Evolutionary conservation across 2,888 invertebrate species (phyloP), one percentile per base, ranked within the genome.

Genomic region (Dusona sp.): DNA sequence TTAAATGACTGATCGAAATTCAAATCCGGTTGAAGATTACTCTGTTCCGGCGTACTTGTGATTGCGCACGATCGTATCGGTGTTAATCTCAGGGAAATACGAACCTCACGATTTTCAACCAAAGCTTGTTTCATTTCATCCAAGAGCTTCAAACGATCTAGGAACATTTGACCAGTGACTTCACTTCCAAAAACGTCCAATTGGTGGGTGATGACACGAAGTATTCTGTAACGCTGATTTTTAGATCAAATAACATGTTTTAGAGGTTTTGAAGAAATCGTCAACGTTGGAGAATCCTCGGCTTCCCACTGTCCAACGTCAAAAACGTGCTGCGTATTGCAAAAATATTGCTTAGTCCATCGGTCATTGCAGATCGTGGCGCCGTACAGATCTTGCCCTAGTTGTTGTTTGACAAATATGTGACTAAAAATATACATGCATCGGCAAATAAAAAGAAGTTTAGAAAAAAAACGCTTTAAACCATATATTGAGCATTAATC

Each of bases 301-400:
- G 33, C n/a, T 13, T 36, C 65, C 36, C 8, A 19, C 36, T 36
- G 19, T 65, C 36, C 19, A 36, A n/a, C 65, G 19, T 65, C 19
- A 13, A 65, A 65, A 36, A 65, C 64, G 2, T 36, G 65, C 36
- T 65, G 65, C 2, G n/a, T n/a, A 4, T 65, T 3, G 7, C 16
- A n/a, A n/a, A n/a, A n/a, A 45, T 68, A 68, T 68, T 42, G n/a
- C 22, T 42, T n/a, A 1, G 68, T 68, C 38, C 68, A 68, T 7
- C 68, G 38, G 25, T 42, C 6, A n/a, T 36, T 68, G 38, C 68
- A 68, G 45, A 68, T 38, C 38, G 45, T 38, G 1, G 1, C 1
- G n/a, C 22, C 38, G n/a, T 38, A 68, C 3, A 68, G 42, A 19
- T 38, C 22, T 22, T 42, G 11, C 19, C 16, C 68, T 11, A 38